Base-by-base conservation (phyloP, 2,797 vertebrate species). In the Sparus aurata region DNA sequence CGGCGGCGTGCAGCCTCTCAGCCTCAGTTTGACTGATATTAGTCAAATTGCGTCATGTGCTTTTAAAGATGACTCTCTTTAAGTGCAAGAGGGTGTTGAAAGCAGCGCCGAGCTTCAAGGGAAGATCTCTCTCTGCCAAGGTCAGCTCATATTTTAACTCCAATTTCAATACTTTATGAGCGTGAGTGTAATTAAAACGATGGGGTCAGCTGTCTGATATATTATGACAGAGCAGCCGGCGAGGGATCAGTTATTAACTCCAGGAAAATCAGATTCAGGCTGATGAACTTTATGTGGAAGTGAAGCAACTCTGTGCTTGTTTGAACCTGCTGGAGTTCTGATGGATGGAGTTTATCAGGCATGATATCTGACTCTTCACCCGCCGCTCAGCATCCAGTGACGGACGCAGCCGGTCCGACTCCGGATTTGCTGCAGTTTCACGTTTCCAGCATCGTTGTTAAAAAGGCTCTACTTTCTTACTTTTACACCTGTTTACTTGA, bases 11-110 rank as follows among this genome's bases (percentile, higher is more conserved):
- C 16, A 34, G 64, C 73, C 77, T 82, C 81, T 78, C 72, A 22
- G 79, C 74, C 76, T 58, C 76, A 23, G 38, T 80, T 73, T 74
- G 75, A 84, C 83, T 77, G 85, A 86, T 86, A 89, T 89, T 75
- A 88, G 85, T 85, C 86, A 87, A 79, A 85, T 92, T 92, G 86
- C 91, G 55, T 90, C 90, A 91, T 83, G 82, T 70, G 76, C 82
- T 78, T 90, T 86, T 86, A 84, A 87, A 89, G 90, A 91, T 84
- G 91, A 90, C 68, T 90, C 83, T 77, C 85, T 81, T 84, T 80
- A 75, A 75, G 69, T 84, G 90, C 61, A 87, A 91, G 81, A 87
- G 75, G 34, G 41, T 58, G 64, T 59, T 71, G 64, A 73, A 73
- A 79, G 85, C 53, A 55, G 60, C 52, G 20, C 18, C 2, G 13